Evolutionary conservation across 2,888 invertebrate species (phyloP).

Genomic region (Acanthoscelides obtectus): DNA sequence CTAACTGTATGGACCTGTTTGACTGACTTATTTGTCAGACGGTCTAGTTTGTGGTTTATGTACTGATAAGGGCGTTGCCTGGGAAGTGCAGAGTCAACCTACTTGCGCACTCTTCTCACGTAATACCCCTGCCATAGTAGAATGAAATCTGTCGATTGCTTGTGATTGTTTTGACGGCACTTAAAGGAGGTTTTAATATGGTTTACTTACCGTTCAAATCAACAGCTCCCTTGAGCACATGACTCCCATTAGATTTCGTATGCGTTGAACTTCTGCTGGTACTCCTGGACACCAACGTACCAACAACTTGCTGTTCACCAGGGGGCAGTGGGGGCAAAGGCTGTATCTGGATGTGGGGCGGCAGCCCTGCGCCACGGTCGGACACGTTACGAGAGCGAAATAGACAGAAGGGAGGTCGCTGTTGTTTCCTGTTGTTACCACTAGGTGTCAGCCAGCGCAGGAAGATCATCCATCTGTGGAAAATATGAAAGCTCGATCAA

Average conservation of each 20-base stretch:
- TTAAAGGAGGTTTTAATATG: too few species aligned
- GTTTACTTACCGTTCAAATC: slow-evolving; percentile 55
- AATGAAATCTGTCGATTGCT: too few species aligned
- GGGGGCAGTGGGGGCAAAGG: slow-evolving; percentile 54
- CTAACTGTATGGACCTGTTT: too few species aligned
- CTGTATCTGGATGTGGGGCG: slow-evolving; percentile 56
- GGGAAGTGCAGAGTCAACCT: too few species aligned
- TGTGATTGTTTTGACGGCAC: too few species aligned
- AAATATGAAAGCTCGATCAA: too few species aligned
- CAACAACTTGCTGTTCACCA: slow-evolving; percentile 41
- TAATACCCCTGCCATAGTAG: too few species aligned
- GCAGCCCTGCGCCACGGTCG: slow-evolving; percentile 55
- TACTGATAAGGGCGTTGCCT: too few species aligned
- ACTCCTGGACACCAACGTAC: slow-evolving; percentile 51
- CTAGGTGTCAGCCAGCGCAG: background rate
- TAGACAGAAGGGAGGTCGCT: slow-evolving; percentile 27
- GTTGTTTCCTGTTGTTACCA: background rate
- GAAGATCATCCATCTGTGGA: background rate
- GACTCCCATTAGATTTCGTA: slow-evolving; percentile 63
- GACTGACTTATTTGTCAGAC: too few species aligned
- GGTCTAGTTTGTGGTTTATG: too few species aligned
- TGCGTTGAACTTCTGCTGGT: slow-evolving; percentile 60
- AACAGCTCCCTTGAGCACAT: slow-evolving; percentile 58
- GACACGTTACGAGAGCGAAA: slow-evolving; percentile 63
- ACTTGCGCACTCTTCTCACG: too few species aligned